Evolutionary conservation across 2,888 invertebrate genomes (phyloP).

Genomic region (Epinotia brunnichana): DNA sequence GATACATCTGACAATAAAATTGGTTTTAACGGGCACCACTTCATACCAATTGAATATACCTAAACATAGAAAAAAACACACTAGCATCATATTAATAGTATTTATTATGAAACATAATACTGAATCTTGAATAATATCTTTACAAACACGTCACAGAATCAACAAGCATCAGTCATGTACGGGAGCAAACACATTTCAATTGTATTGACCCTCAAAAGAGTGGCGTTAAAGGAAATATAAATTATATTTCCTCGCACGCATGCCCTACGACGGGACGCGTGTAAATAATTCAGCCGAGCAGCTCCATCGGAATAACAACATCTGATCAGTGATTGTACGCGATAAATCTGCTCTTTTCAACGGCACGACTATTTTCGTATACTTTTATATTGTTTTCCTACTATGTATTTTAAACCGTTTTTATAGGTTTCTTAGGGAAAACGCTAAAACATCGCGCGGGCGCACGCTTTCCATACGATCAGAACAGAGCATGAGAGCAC

Average conservation of each 20-base stretch:
- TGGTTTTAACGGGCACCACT: too few species aligned
- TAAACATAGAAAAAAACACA: too few species aligned
- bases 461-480: too few species aligned
- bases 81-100: too few species aligned
- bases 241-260: conserved; percentile 60
- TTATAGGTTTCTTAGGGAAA: too few species aligned
- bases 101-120: too few species aligned
- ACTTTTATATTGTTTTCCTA: background rate
- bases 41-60: too few species aligned
- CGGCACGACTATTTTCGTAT: conserved; percentile 47
- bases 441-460: too few species aligned
- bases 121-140: background rate
- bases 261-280: conserved; percentile 53
- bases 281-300: conserved; percentile 79
- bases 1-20: too few species aligned
- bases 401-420: too few species aligned
- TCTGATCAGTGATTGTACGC: conserved; percentile 78
- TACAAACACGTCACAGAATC: background rate
- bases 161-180: conserved; percentile 28
- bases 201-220: conserved; percentile 49
- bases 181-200: conserved; percentile 49
- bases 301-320: conserved; percentile 78
- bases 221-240: conserved; percentile 51
- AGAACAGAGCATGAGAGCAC: too few species aligned
- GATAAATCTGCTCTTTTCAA: conserved; percentile 73